A percentile compares a stretch with the other conserved stretches of the same genome.
phyloP scores from a whole-genome alignment of 1,140 invertebrate species.

The Drosophila simulans region DNA sequence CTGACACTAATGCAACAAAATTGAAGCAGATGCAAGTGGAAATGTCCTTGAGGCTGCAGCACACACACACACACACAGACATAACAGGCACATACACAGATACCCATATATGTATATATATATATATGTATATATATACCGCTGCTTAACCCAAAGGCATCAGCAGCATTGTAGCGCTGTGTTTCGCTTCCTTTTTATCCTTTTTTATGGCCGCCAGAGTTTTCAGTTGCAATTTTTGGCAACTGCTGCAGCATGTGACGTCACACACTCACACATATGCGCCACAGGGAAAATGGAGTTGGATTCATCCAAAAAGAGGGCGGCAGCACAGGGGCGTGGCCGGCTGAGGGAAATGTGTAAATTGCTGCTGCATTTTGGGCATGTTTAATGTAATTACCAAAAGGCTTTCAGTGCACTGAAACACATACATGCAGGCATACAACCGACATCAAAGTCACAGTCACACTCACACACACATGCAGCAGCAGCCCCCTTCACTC shows the following conservation, averaged over 20 bases:
- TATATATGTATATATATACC: constrained; percentile 12
- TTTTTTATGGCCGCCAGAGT: constrained; percentile 72
- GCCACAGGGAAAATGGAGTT: constrained; percentile 18
- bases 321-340: neutral
- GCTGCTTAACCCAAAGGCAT: constrained; percentile 65
- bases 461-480: constrained; percentile 22
- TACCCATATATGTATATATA: constrained; percentile 23
- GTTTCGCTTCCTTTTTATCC: constrained; percentile 10
- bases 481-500: neutral
- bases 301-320: constrained; percentile 10
- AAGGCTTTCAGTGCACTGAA: constrained; percentile 74
- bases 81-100: neutral
- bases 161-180: constrained; percentile 38
- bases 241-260: constrained; percentile 58
- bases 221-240: constrained; percentile 62
- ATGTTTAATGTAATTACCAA: constrained; percentile 83
- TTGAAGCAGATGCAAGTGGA: constrained; percentile 79
- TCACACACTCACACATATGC: constrained; percentile 26
- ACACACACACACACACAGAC: constrained; percentile 19
- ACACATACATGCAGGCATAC: constrained; percentile 24
- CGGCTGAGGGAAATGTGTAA: constrained; percentile 60
- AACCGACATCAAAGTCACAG: constrained; percentile 31
- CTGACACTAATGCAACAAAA: constrained; percentile 79
- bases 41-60: constrained; percentile 71
- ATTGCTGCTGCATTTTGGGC: constrained; percentile 81